These are phyloP conservation scores for Macrobrachium rosenbergii DNA, from an alignment of 1,140 invertebrate genomes.

Conservation along the genomic window DNA sequence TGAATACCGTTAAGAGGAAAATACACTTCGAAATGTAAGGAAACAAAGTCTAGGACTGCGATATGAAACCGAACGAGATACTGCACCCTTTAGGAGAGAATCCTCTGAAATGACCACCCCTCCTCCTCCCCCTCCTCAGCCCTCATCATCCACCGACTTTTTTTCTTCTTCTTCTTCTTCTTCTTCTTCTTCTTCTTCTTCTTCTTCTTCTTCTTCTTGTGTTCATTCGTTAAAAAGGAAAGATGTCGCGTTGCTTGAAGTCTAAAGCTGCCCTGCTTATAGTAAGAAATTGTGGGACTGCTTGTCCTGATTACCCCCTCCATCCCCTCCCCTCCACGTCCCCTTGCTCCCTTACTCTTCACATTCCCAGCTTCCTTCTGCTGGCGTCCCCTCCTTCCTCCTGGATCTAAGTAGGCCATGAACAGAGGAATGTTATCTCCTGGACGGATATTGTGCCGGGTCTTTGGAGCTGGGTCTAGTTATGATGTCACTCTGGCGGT, in stretches of 20 bases:
- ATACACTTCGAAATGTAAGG: no score
- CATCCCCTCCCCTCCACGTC: no score
- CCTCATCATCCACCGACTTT: not conserved
- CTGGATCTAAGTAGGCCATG: not conserved
- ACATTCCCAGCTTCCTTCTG: not conserved
- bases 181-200: conserved; percentile 9
- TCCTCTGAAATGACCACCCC: not conserved
- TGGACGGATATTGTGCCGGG: no score
- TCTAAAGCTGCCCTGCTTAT: no score
- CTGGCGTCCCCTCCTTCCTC: not conserved
- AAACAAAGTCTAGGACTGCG: no score
- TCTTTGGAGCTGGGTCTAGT: no score
- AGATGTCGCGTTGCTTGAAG: not conserved
- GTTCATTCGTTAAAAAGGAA: conserved; percentile 5
- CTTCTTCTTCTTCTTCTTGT: not conserved
- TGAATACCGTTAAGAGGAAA: no score
- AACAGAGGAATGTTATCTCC: no score
- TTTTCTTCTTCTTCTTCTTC: not conserved
- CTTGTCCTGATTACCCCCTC: not conserved
- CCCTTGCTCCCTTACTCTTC: not conserved
- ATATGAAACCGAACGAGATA: no score
- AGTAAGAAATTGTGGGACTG: no score
- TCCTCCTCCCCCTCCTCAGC: not conserved
- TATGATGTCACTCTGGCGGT: no score
- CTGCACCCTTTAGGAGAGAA: not conserved